Base-by-base conservation (phyloP, 2,797 vertebrate genomes). In the Naso thynnoides region DNA sequence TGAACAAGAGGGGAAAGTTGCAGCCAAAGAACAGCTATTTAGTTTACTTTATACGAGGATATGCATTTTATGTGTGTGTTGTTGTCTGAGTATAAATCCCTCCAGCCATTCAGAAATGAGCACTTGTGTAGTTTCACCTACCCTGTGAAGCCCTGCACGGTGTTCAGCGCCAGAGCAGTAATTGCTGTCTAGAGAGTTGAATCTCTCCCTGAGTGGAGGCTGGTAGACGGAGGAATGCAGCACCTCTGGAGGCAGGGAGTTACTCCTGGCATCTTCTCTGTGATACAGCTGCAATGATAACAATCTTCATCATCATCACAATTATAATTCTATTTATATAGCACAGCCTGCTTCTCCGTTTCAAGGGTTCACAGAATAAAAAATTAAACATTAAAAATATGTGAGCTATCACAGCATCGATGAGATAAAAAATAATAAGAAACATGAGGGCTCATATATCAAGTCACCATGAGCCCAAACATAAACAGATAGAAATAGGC, bases 161-260 rank as follows among this genome's bases (percentile, higher is more conserved):
- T 96, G 96, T 41, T 98, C 96, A 64, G 94, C 79, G 89, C 95
- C 94, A 74, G 96, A 93, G 78, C 96, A 97, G 91, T 96, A 98
- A 90, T 97, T 97, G 48, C 96, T 96, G 89, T 99, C 97, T 85
- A 99, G 85, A 44, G 97, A 98, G 94, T 96, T 97, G 90, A 96
- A 98, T 88, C 97, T 95, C 94, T 98, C 97, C 64, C 97, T 94
- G 76, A 98, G 94, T 4, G 97, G 96, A 3, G 96, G 96, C 94
- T 97, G 97, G 92, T 98, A 98, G 83, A 97, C 95, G 48, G 97
- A 95, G 18, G 98, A 97, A 83, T 98, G 97, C 90, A 98, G 93
- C 83, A 98, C 96, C 82, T 99, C 98, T 68, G 96, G 96, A 90
- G 98, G 97, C 88, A 99, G 95, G 9, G 98, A 98, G 93, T 98